Evolutionary conservation across 2,113 vertebrate genomes (phyloP).

Genomic region (Vanacampus margaritifer): DNA sequence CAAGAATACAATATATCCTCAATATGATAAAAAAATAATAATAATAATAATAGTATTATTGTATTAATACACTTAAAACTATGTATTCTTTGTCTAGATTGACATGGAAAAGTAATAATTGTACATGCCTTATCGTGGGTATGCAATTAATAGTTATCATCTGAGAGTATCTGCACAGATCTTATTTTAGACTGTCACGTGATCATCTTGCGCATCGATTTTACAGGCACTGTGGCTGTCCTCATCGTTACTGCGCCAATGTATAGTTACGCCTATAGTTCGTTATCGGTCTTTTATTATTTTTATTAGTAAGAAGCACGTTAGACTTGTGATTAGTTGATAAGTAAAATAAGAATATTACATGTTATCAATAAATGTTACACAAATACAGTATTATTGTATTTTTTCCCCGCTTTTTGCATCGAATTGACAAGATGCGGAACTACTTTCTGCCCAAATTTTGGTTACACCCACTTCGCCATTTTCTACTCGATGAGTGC

Average conservation of each 20-base stretch:
- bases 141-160: neutral
- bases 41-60: neutral
- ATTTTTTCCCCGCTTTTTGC: neutral
- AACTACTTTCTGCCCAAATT: slow-evolving; percentile 63
- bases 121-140: neutral
- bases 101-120: neutral
- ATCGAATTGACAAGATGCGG: slow-evolving; percentile 2
- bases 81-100: neutral
- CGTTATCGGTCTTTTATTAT: neutral
- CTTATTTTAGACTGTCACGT: slow-evolving; percentile 3
- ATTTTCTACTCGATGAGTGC: slow-evolving; percentile 62
- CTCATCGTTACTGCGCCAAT: slow-evolving; percentile 33
- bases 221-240: slow-evolving; percentile 7
- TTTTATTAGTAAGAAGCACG: neutral
- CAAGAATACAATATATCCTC: neutral
- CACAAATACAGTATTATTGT: neutral
- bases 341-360: neutral
- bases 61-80: neutral
- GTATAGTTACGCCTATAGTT: slow-evolving; percentile 51
- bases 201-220: neutral
- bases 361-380: neutral
- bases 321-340: neutral
- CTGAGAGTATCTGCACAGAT: neutral
- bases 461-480: slow-evolving; percentile 69
- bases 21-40: too few species aligned